Conservation (phyloP, 2,797 vertebrate species). For the Glyptemys insculpta region DNA sequence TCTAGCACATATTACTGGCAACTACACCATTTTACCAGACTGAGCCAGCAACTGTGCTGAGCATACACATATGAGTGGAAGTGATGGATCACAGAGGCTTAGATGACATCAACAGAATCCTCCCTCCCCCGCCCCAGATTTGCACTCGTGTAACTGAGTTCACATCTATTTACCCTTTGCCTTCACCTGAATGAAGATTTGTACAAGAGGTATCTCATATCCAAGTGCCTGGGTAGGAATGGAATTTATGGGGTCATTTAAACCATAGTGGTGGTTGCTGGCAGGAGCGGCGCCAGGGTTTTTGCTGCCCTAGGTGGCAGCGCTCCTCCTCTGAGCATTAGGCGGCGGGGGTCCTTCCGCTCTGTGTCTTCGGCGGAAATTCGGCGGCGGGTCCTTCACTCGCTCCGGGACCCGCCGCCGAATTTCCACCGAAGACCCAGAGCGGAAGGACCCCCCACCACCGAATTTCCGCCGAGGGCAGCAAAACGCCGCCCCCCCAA, state of each 20-base stretch:
- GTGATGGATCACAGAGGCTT: slow-evolving; percentile 12
- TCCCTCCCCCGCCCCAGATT: neutral
- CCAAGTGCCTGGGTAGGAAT: neutral
- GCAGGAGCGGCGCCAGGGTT: too few relatives aligned
- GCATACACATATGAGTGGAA: neutral
- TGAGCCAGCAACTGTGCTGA: neutral
- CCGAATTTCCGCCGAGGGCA: too few relatives aligned
- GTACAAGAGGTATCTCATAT: neutral
- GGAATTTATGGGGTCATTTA: neutral
- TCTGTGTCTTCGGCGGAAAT: too few relatives aligned
- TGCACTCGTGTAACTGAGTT: neutral
- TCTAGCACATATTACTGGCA: slow-evolving; percentile 23
- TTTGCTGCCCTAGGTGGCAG: too few relatives aligned
- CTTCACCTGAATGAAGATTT: neutral
- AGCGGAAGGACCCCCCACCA: too few relatives aligned
- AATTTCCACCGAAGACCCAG: too few relatives aligned
- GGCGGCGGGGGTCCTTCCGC: too few relatives aligned
- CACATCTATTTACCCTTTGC: neutral
- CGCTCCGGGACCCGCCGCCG: too few relatives aligned
- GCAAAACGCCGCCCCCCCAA: too few relatives aligned
- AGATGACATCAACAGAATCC: neutral
- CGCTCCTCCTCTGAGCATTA: too few relatives aligned
- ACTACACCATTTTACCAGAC: neutral
- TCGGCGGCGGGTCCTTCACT: too few relatives aligned
- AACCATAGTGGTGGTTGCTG: neutral